Evolutionary conservation across 1,140 invertebrate species (phyloP), one percentile per base, ranked within the genome.

Genomic region (Pachyrhynchus sulphureomaculatus): DNA sequence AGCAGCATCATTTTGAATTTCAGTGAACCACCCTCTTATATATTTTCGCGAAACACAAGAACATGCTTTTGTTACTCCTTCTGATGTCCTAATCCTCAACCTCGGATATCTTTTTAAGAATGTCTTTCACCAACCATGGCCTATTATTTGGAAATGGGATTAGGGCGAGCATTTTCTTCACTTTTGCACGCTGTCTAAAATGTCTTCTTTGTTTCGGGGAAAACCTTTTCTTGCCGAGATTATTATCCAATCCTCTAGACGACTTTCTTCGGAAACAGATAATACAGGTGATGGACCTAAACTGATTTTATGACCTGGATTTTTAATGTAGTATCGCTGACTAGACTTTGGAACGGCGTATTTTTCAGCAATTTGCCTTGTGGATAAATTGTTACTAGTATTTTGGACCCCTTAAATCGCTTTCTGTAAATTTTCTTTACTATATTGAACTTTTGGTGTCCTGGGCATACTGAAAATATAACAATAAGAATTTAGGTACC

Each of bases 81-180:
- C n/a, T n/a, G n/a, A n/a, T n/a, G n/a, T n/a, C 74, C n/a, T 73
- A 65, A 41, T 62, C 65, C 64, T 75, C 68, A 18, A 67, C 8
- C 23, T 54, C 29, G 68, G 66, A 63, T 77, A 66, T 23, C 68
- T 21, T 26, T 62, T 69, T 39, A 75, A 36, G 68, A 75, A 76
- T 3, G 48, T 42, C n/a, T 71, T 66, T 41, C 67, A 72, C 74
- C 72, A 77, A 9, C 58, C 62, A 23, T 9, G 73, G 72, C 21
- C 45, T 60, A 42, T 72, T 68, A 57, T 73, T 55, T 45, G 49
- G 64, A 65, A 75, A 74, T n/a, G 65, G 65, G 54, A n/a, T 65
- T 73, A 13, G 20, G 12, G 18, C 68, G 32, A 20, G 45, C 34
- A 36, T 48, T 36, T 12, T 42, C 37, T 12, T 59, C 47, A 57